Percentiles rank a stretch among this genome's conserved stretches.
phyloP scores from a whole-genome alignment of 2,797 vertebrate genomes.

The Emys orbicularis region DNA sequence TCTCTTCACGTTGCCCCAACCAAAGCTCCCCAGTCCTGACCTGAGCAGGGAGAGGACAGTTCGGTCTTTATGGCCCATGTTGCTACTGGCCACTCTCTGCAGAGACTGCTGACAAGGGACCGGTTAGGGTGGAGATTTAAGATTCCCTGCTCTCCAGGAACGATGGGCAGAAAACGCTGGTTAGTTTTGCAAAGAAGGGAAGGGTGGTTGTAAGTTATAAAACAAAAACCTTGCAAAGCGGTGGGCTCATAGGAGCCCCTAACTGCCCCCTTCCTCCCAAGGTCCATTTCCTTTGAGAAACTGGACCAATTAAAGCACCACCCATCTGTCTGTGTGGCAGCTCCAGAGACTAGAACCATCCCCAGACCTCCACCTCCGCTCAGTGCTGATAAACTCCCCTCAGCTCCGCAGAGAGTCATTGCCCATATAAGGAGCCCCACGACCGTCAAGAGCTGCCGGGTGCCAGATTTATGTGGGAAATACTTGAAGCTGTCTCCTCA shows the following conservation, averaged over 20 bases:
- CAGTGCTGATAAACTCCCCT: rapidly evolving
- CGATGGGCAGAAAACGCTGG: background rate
- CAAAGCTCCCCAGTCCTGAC: background rate
- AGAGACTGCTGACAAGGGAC: background rate
- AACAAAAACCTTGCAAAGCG: background rate
- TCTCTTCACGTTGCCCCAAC: background rate
- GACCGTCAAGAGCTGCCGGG: background rate
- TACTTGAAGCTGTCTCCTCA: background rate
- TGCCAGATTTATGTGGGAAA: too few relatives aligned
- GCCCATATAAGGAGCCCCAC: rapidly evolving
- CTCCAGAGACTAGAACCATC: rapidly evolving
- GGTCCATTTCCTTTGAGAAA: background rate
- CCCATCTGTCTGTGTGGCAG: background rate
- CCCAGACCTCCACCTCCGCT: background rate
- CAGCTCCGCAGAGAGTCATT: background rate
- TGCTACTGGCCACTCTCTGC: background rate
- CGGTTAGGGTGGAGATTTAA: background rate
- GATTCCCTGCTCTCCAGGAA: background rate
- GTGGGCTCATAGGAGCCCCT: background rate
- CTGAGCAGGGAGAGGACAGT: background rate
- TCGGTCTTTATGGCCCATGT: background rate
- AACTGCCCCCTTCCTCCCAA: rapidly evolving
- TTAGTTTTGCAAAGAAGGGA: rapidly evolving
- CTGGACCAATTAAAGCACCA: rapidly evolving
- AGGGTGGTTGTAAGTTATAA: rapidly evolving